Base-by-base conservation (phyloP, 2,888 invertebrate genomes). In the Scrobipalpa atriplicella region DNA sequence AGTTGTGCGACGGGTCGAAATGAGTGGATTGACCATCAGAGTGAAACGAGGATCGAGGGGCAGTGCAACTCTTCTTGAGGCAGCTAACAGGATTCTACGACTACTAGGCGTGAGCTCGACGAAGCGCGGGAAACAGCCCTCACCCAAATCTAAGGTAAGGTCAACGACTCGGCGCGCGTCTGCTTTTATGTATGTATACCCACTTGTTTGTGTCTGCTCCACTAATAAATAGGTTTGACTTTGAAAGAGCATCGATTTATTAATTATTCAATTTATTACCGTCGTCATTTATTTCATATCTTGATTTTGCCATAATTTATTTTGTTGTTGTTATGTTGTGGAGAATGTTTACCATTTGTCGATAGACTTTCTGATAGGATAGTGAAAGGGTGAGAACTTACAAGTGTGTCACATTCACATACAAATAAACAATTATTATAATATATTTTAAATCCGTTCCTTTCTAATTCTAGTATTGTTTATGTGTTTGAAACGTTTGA, bases 41-140 rank as follows among this genome's bases (percentile, higher is more conserved):
- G 90, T 90, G 76, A 93, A 93, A 89, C 86, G 93, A 84, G 91
- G 93, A 84, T 93, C 93, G 85, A 89, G 93, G 85, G 93, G 93
- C 78, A 92, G 93, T 85, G 93, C 91, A 71, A 93, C 93, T 82
- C 90, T 93, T 79, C 85, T 93, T 69, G 93, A 92, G 82, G 93
- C 93, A 81, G 93, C 93, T 68, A 92, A 93, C 87, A 92, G 93
- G 83, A 93, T 93, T 87, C 88, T 93, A 72, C 87, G 93, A 77
- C 79, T 93, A 78, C 89, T 93, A 73, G 93, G 93, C 78, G 90
- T 93, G 73, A 93, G 92, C 81, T 91, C 92, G 69, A 85, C 90
- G 75, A 93, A 93, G 86, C 93, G 93, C 89, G 92, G 91, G 91
- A 93, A 93, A 90, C 91, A 93, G 83, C 87, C 91, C 83, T 91